Evolutionary conservation across 1,140 invertebrate genomes (phyloP), one percentile per base, ranked within the genome.

Genomic region (Theocolax elegans): DNA sequence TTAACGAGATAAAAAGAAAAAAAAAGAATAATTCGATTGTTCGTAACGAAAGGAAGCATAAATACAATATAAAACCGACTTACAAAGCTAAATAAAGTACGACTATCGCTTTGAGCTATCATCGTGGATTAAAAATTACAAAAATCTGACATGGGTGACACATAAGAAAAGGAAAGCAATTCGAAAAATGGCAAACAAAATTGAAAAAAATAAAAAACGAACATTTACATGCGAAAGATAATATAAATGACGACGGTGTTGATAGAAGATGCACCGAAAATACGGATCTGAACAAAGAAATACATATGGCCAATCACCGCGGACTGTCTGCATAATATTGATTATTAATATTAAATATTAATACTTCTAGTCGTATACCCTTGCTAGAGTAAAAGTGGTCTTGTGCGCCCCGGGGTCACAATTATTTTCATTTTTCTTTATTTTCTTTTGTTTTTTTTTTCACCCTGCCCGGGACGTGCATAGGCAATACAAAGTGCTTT

Each of bases 351-450:
- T 82, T 84, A 83, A 80, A 82, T 83, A 83, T 83, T 84, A 85
- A 85, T 85, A 85, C 83, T 85, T 84, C 83, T 85, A 85, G 82
- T 85, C 83, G 83, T 85, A 84, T 85, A 85, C 83, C 81, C 82
- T 80, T 79, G 76, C 74, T 81, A 84, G 83, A 85, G 83, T 84
- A 84, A 82, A 81, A 82, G 76, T 84, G 83, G 79, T 83, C 83
- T 83, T 79, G 76, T 80, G 77, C 76, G 74, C 77, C 75, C 76
- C 76, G 40, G 38, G 31, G 51, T 64, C 21, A 46, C 31, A n/a
- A n/a, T n/a, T n/a, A n/a, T n/a, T n/a, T n/a, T n/a, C n/a, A n/a
- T n/a, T n/a, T n/a, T n/a, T n/a, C n/a, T n/a, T n/a, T n/a, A n/a
- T n/a, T n/a, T n/a, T n/a, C n/a, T n/a, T n/a, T n/a, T n/a, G 7